Evolutionary conservation across 2,888 invertebrate genomes (phyloP).

Genomic region (Hymenopus coronatus): DNA sequence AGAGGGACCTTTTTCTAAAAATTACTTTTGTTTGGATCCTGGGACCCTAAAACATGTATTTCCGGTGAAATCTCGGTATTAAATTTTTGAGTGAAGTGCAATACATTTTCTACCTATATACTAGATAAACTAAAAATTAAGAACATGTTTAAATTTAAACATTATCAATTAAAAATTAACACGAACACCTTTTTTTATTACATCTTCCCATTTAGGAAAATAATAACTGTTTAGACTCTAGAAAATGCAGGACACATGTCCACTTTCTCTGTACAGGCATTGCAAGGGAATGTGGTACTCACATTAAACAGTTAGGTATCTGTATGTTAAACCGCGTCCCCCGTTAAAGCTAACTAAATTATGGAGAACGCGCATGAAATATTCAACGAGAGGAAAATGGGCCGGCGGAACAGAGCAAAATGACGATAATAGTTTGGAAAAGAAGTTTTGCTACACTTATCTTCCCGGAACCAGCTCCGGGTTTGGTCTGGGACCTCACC

Average conservation of each 20-base stretch:
- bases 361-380: conserved; percentile 2
- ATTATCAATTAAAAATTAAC: too few relatives aligned
- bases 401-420: background rate
- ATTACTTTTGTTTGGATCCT: too few relatives aligned
- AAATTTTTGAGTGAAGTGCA: too few relatives aligned
- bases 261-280: background rate
- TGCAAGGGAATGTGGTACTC: background rate
- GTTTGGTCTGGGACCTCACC: background rate
- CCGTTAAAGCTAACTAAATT: conserved; percentile 9
- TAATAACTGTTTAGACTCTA: too few relatives aligned
- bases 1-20: too few relatives aligned
- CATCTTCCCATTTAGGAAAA: too few relatives aligned
- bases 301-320: background rate
- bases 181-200: too few relatives aligned
- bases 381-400: conserved; percentile 4
- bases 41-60: too few relatives aligned
- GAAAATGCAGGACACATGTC: background rate
- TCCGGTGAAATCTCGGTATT: too few relatives aligned
- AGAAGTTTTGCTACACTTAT: background rate
- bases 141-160: too few relatives aligned
- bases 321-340: background rate
- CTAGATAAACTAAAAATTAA: too few relatives aligned
- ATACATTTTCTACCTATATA: too few relatives aligned
- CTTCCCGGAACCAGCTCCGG: background rate
- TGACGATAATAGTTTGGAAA: conserved; percentile 17